Evolutionary conservation across 2,888 invertebrate species (phyloP).

Genomic region (Caenorhabditis virilis): DNA sequence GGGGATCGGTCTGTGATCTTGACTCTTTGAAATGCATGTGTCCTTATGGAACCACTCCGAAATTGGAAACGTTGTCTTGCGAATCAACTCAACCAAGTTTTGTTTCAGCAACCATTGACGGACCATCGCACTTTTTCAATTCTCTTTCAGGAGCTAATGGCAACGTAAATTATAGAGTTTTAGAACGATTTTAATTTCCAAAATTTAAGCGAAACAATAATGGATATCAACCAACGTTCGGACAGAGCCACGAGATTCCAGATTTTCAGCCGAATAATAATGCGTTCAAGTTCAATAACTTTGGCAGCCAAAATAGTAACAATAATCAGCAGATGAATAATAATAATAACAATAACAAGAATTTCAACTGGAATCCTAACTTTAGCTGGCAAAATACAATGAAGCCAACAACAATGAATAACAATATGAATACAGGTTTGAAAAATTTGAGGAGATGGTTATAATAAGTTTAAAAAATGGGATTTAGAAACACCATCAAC

Average conservation of each 20-base stretch:
- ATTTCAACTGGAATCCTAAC: constrained; percentile 21
- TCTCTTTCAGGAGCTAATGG: constrained; percentile 18
- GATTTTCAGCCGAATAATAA: constrained; percentile 35
- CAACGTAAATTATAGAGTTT: no score
- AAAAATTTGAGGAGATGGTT: no score
- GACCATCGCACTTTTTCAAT: constrained; percentile 34
- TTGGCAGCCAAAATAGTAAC: constrained; percentile 13
- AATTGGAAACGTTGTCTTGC: constrained; percentile 65
- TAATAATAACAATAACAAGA: constrained; percentile 6
- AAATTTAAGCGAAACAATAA: no score
- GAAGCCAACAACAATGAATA: constrained; percentile 29
- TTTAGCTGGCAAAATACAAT: constrained; percentile 23
- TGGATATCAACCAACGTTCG: no score
- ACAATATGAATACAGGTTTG: constrained; percentile 14
- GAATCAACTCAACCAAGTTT: constrained; percentile 35
- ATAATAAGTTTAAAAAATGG: no score
- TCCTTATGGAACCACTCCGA: constrained; percentile 63
- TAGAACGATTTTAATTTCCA: no score
- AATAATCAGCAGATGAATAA: constrained; percentile 11
- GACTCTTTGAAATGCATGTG: constrained; percentile 60
- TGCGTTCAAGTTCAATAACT: constrained; percentile 28
- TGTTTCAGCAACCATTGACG: constrained; percentile 39
- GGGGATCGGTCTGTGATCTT: constrained; percentile 66
- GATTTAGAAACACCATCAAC: neutral
- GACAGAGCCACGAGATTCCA: no score